A percentile compares a stretch with the other conserved stretches of the same genome.
Evolutionary conservation across 1,140 invertebrate species (phyloP).

Genomic region (Melitaea cinxia): DNA sequence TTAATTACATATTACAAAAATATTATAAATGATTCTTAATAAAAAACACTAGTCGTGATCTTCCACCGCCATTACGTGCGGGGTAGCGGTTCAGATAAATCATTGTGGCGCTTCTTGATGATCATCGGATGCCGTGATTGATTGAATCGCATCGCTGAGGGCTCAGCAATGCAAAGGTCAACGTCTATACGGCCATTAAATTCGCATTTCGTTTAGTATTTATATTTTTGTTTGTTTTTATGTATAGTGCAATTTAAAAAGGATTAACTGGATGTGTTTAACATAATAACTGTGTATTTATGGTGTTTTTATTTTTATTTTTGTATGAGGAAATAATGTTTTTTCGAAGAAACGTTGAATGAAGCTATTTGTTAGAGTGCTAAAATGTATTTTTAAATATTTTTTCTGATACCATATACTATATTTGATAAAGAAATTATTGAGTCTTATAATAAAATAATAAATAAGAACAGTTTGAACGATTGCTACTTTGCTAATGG

Average conservation of each 20-base stretch:
- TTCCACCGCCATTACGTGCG: constrained; percentile 41
- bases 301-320: neutral
- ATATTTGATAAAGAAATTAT: too few relatives aligned
- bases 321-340: neutral
- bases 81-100: constrained; percentile 56
- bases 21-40: constrained; percentile 21
- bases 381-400: too few relatives aligned
- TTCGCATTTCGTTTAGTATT: constrained; percentile 34
- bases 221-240: constrained; percentile 24
- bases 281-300: neutral
- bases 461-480: too few relatives aligned
- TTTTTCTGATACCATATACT: too few relatives aligned
- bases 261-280: constrained; percentile 27
- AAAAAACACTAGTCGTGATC: constrained; percentile 42
- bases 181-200: constrained; percentile 27
- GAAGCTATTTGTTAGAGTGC: too few relatives aligned
- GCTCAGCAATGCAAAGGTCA: constrained; percentile 30
- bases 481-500: too few relatives aligned
- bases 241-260: constrained; percentile 36
- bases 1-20: constrained; percentile 19
- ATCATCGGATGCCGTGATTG: constrained; percentile 64
- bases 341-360: neutral
- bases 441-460: too few relatives aligned
- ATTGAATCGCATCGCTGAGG: constrained; percentile 46
- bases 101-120: constrained; percentile 72